phyloP scores from a whole-genome alignment of 2,888 invertebrate species.

The Steinernema hermaphroditum region DNA sequence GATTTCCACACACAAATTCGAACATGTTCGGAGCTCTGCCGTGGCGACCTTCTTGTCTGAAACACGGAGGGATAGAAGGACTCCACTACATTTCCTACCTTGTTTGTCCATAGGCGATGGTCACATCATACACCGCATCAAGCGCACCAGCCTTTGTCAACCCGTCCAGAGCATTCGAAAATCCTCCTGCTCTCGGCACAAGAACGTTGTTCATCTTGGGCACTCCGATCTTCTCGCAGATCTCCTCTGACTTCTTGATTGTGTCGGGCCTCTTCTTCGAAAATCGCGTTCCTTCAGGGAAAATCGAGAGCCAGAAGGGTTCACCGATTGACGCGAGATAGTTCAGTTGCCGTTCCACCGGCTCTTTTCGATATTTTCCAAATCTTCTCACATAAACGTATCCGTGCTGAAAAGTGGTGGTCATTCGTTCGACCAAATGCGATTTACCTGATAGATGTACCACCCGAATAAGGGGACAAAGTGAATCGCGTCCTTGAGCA shows the following conservation, averaged over 20 bases:
- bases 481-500: conserved; percentile 61
- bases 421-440: conserved; percentile 14
- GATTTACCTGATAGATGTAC: conserved; percentile 61
- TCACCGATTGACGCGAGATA: conserved; percentile 49
- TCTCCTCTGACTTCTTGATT: conserved; percentile 47
- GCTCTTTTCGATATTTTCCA: conserved; percentile 52
- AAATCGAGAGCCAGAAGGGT: conserved; percentile 60
- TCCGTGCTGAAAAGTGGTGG: conserved; percentile 48
- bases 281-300: conserved; percentile 58
- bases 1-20: conserved; percentile 55
- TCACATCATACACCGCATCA: conserved; percentile 61
- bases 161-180: conserved; percentile 48
- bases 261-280: conserved; percentile 40
- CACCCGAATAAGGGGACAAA: conserved; percentile 63
- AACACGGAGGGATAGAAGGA: neutral
- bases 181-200: conserved; percentile 54
- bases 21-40: conserved; percentile 60
- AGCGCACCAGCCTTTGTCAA: conserved; percentile 50
- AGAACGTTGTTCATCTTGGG: conserved; percentile 50
- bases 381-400: conserved; percentile 63
- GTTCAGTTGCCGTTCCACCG: conserved; percentile 52
- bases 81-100: conserved; percentile 39
- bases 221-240: conserved; percentile 39
- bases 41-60: conserved; percentile 38
- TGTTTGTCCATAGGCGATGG: conserved; percentile 60